Evolutionary conservation across 1,140 invertebrate species (phyloP), one percentile per base, ranked within the genome.

Genomic region (Aphis craccivora): DNA sequence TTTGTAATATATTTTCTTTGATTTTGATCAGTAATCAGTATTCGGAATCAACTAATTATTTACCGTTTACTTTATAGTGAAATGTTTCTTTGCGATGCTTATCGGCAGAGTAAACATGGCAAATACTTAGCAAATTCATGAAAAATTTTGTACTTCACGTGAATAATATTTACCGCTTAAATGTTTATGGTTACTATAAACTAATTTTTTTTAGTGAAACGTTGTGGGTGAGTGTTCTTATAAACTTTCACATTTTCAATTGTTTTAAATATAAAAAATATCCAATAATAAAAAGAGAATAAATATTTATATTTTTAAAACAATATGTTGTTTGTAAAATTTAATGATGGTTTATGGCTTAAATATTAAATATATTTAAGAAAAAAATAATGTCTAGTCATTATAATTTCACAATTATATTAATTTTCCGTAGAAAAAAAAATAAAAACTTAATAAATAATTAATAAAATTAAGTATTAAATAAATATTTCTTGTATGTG

Each of bases 231-330:
- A 45, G 40, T 86, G 14, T 45, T 86, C 23, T n/a, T 43, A 40
- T 86, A 45, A 45, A 86, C 40, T 86, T 86, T 86, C 84, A 45
- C 84, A 86, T 86, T 86, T 86, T 86, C 9, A n/a, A 43, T 30
- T n/a, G 18, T 18, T 76, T 76, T n/a, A 14, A n/a, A 35, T 0
- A 76, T 1, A 76, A 76, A n/a, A 76, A 4, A 76, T 76, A 76
- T 76, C 11, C n/a, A 76, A 76, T 67, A n/a, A 76, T 14, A 76
- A 6, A 76, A 76, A 76, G 60, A 14, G 3, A 76, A 76, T 76
- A 30, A 76, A 76, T 76, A 30, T 30, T 76, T 76, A 2, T 76
- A 18, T 76, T 76, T 76, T 76, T 76, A n/a, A n/a, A 76, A 76
- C n/a, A 76, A 76, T n/a, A 14, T 14, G 14, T 76, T 11, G 60